Evolutionary conservation across 2,888 invertebrate species (phyloP).

Genomic region (Tinea pellionella): DNA sequence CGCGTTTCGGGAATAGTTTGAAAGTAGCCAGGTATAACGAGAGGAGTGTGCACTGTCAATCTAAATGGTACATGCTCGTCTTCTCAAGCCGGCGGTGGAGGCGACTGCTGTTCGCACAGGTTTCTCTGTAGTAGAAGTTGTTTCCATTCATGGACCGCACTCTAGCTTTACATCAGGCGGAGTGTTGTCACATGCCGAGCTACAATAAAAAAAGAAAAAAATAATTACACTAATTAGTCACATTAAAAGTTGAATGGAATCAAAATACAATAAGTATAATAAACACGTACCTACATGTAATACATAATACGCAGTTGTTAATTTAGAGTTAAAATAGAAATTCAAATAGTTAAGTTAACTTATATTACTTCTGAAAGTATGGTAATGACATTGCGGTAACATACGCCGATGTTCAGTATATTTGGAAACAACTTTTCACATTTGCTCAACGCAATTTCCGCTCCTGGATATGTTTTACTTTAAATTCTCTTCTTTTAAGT

Average conservation of each 20-base stretch:
- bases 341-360: slow-evolving; percentile 10
- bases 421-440: slow-evolving; percentile 39
- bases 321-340: slow-evolving; percentile 11
- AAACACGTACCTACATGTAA: neutral
- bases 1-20: too few species aligned
- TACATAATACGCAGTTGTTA: neutral
- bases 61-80: too few species aligned
- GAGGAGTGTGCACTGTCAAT: too few species aligned
- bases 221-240: too few species aligned
- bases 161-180: too few species aligned
- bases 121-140: too few species aligned
- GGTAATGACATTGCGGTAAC: slow-evolving; percentile 17
- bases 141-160: too few species aligned
- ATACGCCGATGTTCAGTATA: slow-evolving; percentile 20
- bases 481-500: slow-evolving; percentile 11
- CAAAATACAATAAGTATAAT: neutral
- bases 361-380: slow-evolving; percentile 14
- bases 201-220: too few species aligned
- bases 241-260: neutral
- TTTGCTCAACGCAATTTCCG: slow-evolving; percentile 44
- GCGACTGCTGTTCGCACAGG: too few species aligned
- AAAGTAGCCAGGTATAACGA: too few species aligned
- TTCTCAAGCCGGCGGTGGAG: too few species aligned
- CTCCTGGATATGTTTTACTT: slow-evolving; percentile 16
- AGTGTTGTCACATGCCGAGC: too few species aligned